These are phyloP conservation scores for Catocala nupta DNA, from an alignment of 2,888 invertebrate species.

Conservation along the genomic window DNA sequence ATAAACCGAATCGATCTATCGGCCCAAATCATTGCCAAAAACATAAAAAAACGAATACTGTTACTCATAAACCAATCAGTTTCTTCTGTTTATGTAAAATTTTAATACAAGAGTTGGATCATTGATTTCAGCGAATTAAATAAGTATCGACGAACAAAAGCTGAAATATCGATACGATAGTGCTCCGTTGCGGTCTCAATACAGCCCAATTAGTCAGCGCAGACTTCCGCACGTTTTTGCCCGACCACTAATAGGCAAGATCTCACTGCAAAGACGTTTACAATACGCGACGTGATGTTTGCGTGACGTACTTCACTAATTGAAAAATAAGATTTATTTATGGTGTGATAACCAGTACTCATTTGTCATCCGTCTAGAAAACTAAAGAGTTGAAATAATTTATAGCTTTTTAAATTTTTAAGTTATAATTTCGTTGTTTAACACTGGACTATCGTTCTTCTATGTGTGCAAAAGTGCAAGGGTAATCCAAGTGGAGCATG, in stretches of 20 bases:
- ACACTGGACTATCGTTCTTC: too few species aligned
- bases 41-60: too few species aligned
- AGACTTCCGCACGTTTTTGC: slow-evolving; percentile 85
- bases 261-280: slow-evolving; percentile 69
- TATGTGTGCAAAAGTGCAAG: too few species aligned
- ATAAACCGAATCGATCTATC: too few species aligned
- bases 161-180: slow-evolving; percentile 66
- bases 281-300: slow-evolving; percentile 38
- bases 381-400: too few species aligned
- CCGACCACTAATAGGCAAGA: slow-evolving; percentile 80
- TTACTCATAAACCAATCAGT: too few species aligned
- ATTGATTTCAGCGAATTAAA: slow-evolving; percentile 50
- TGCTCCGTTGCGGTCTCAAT: slow-evolving; percentile 73
- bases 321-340: neutral
- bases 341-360: too few species aligned
- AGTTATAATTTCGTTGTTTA: too few species aligned
- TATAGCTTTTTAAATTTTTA: too few species aligned
- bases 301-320: slow-evolving; percentile 26
- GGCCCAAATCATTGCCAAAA: too few species aligned
- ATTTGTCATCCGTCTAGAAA: neutral
- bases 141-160: slow-evolving; percentile 51
- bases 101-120: slow-evolving; percentile 49
- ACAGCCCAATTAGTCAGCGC: slow-evolving; percentile 80
- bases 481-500: too few species aligned
- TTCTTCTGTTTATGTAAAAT: neutral